A percentile compares a stretch with the other conserved stretches of the same genome.
phyloP scores from a whole-genome alignment of 2,888 invertebrate species.

The Holacanthella duospinosa region DNA sequence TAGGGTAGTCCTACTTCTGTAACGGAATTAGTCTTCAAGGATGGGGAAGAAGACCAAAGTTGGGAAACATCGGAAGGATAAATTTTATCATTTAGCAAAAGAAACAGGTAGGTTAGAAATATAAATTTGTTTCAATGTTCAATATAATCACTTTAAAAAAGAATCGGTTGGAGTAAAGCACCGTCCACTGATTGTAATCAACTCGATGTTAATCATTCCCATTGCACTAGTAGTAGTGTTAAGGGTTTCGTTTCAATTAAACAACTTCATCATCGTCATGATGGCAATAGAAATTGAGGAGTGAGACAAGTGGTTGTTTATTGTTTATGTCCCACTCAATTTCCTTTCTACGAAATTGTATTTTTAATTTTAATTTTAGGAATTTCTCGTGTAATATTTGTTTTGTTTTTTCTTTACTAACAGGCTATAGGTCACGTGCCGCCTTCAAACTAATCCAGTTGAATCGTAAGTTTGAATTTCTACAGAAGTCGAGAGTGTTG shows the following conservation, averaged over 20 bases:
- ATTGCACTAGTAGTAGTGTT: too few relatives aligned
- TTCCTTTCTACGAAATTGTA: too few relatives aligned
- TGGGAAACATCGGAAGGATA: conserved; percentile 96
- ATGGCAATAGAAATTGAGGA: too few relatives aligned
- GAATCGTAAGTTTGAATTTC: conserved; percentile 91
- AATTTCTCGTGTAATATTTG: background rate
- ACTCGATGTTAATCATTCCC: too few relatives aligned
- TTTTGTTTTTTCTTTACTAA: conserved; percentile 12
- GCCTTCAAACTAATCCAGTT: conserved; percentile 98
- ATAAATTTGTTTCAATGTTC: background rate
- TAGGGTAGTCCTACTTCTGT: too few relatives aligned
- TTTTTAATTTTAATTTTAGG: background rate
- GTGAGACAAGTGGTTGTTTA: too few relatives aligned
- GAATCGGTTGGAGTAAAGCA: too few relatives aligned
- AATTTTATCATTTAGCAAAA: conserved; percentile 95
- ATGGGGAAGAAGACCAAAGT: conserved; percentile 94
- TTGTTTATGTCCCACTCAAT: too few relatives aligned
- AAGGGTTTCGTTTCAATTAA: too few relatives aligned
- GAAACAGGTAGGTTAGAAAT: conserved; percentile 72
- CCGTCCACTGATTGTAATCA: too few relatives aligned
- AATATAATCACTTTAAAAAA: too few relatives aligned
- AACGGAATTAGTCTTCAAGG: conserved; percentile 16
- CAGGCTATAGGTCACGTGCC: conserved; percentile 92
- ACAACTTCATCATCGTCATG: too few relatives aligned
- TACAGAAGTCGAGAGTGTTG: conserved; percentile 90